Evolutionary conservation across 2,888 invertebrate species (phyloP).

Genomic region (Ecdyonurus torrentis): DNA sequence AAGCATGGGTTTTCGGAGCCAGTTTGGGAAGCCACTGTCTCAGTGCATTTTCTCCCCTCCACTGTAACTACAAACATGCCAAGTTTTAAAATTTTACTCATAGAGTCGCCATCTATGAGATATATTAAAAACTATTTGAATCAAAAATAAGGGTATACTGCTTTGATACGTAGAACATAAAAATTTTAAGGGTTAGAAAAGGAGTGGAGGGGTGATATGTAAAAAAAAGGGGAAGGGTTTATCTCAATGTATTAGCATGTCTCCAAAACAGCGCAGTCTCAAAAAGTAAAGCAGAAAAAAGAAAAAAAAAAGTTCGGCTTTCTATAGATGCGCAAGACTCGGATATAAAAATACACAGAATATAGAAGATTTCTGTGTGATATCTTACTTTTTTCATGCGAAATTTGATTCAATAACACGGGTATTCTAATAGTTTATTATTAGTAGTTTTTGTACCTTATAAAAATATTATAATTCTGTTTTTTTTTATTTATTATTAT

Average conservation of each 20-base stretch:
- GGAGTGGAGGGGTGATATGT: background rate
- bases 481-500: no score
- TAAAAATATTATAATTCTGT: no score
- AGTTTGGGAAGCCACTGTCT: background rate
- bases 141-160: background rate
- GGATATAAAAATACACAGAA: background rate
- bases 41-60: background rate
- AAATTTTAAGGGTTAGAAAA: background rate
- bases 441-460: no score
- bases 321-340: background rate
- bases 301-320: no score
- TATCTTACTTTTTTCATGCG: no score
- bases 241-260: background rate
- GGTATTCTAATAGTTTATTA: no score
- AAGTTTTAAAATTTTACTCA: background rate
- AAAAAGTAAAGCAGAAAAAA: background rate
- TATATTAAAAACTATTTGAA: background rate
- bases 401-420: no score
- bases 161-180: no score
- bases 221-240: background rate
- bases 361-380: background rate
- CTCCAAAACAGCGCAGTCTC: background rate
- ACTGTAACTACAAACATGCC: background rate
- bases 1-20: constrained; percentile 3
- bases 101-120: background rate